phyloP scores from a whole-genome alignment of 2,888 invertebrate species.

The Trachelus iudaicus region DNA sequence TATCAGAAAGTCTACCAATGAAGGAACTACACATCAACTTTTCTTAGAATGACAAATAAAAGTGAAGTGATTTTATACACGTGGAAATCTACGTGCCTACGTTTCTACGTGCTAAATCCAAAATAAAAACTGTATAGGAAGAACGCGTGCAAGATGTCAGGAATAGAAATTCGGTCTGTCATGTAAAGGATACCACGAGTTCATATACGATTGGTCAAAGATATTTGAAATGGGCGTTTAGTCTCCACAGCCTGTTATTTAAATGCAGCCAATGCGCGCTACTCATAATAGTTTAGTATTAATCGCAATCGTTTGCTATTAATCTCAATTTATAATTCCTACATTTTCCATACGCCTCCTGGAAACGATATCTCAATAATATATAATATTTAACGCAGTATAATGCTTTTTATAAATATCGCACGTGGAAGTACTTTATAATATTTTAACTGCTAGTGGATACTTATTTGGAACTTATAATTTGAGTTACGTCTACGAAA shows the following conservation, averaged over 20 bases:
- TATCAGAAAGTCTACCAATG: not conserved
- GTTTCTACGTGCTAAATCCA: not conserved
- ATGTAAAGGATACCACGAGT: not conserved
- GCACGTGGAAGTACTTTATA: not conserved
- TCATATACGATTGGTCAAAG: not conserved
- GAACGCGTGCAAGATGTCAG: not conserved
- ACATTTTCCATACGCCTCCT: not conserved
- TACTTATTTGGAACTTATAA: not conserved
- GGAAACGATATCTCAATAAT: not conserved
- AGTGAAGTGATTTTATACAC: not conserved
- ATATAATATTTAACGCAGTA: not conserved
- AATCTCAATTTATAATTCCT: not conserved
- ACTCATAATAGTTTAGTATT: not conserved
- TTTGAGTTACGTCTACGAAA: not conserved
- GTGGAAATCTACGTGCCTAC: not conserved
- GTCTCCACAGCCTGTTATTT: not conserved
- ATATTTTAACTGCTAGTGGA: not conserved
- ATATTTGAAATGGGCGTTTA: not conserved
- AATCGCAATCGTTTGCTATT: too few relatives aligned
- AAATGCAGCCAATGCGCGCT: not conserved
- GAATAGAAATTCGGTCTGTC: not conserved
- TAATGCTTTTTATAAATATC: not conserved
- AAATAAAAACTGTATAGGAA: not conserved
- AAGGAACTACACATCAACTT: not conserved
- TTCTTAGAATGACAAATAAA: not conserved